phyloP scores from a whole-genome alignment of 2,113 vertebrate species.

The Gymnorhina tibicen region DNA sequence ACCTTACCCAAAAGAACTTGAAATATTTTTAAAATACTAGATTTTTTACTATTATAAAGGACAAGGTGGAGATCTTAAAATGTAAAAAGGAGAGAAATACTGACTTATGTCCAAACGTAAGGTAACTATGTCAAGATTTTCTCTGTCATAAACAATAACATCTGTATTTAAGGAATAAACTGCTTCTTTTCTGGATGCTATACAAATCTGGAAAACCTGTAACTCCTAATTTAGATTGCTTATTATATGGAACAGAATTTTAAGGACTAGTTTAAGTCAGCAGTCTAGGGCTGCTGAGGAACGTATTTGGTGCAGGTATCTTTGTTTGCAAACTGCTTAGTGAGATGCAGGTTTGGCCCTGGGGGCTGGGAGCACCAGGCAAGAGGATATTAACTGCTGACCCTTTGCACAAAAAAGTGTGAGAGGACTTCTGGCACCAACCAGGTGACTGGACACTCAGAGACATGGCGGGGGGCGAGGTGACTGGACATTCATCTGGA shows the following conservation, averaged over 20 bases:
- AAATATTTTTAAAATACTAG: neutral
- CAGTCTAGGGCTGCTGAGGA: neutral
- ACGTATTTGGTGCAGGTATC: no score
- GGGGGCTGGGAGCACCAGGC: neutral
- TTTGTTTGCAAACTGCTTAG: neutral
- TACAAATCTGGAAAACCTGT: neutral
- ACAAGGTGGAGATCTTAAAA: fast-evolving
- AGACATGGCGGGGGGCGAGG: neutral
- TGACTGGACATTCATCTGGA: neutral
- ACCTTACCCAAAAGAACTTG: neutral
- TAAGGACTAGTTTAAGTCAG: neutral
- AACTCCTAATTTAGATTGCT: neutral
- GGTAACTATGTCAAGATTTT: neutral
- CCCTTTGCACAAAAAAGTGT: neutral
- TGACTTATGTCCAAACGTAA: neutral
- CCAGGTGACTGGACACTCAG: no score
- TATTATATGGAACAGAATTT: neutral
- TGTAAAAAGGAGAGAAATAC: neutral
- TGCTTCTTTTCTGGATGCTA: neutral
- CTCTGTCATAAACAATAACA: neutral
- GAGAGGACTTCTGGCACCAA: neutral
- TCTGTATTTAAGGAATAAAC: neutral
- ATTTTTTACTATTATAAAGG: neutral
- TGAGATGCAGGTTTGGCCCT: neutral
- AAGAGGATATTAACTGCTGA: neutral